A percentile compares a stretch with the other conserved stretches of the same genome.
Conservation (phyloP, 2,888 invertebrate species). For the Uropetala carovei region DNA sequence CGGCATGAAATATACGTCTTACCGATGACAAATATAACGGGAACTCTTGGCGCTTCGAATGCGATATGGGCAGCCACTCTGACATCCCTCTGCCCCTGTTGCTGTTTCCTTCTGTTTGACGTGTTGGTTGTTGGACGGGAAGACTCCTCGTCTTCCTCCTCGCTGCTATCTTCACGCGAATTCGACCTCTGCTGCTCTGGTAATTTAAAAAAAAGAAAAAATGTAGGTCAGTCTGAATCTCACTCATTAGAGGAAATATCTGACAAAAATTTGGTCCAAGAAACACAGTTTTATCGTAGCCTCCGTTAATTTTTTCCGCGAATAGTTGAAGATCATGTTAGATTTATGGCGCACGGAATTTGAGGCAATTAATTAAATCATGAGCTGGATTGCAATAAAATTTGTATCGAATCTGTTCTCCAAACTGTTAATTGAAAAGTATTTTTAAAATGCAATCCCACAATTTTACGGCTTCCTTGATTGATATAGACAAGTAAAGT, state of each 20-base stretch:
- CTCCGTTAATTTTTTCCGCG: neutral
- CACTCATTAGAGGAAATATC: neutral
- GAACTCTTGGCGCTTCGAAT: constrained; percentile 90
- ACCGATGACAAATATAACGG: constrained; percentile 93
- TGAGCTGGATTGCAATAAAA: too few relatives aligned
- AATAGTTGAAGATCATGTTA: too few relatives aligned
- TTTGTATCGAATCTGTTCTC: too few relatives aligned
- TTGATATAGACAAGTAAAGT: too few relatives aligned
- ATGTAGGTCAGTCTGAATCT: neutral
- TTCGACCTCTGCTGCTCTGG: constrained; percentile 72
- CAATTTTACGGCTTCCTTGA: too few relatives aligned
- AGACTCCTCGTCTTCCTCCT: constrained; percentile 76
- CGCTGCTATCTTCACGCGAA: constrained; percentile 74
- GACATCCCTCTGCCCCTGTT: neutral
- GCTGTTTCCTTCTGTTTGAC: neutral
- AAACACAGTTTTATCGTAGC: neutral
- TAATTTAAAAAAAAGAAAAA: constrained; percentile 68
- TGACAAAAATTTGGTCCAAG: neutral
- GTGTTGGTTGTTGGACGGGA: constrained; percentile 23
- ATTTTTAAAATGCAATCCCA: too few relatives aligned
- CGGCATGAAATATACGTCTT: constrained; percentile 71
- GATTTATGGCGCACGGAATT: too few relatives aligned
- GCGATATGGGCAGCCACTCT: constrained; percentile 77
- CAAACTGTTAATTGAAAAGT: too few relatives aligned
- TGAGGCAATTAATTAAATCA: too few relatives aligned